phyloP scores from a whole-genome alignment of 2,888 invertebrate genomes.

The Blera fallax region DNA sequence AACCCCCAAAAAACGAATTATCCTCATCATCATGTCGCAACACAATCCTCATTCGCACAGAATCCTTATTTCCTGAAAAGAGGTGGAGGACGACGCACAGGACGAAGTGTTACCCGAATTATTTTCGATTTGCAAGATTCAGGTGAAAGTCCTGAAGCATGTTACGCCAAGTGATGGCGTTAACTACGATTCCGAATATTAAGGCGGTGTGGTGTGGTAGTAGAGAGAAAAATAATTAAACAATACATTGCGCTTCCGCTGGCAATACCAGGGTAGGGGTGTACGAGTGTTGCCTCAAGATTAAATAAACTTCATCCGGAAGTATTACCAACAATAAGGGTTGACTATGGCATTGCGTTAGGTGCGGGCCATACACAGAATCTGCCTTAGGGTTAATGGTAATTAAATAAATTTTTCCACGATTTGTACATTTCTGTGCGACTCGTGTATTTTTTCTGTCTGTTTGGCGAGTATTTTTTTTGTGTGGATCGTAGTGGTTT shows the following conservation, averaged over 20 bases:
- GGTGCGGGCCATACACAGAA: background rate
- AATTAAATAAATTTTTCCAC: conserved; percentile 47
- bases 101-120: conserved; percentile 40
- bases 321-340: conserved; percentile 1
- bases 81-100: background rate
- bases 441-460: background rate
- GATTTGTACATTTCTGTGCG: conserved; percentile 17
- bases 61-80: conserved; percentile 17
- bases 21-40: conserved; percentile 66
- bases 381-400: conserved; percentile 27
- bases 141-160: conserved; percentile 42
- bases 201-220: background rate
- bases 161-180: conserved; percentile 63
- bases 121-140: conserved; percentile 57
- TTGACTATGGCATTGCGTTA: background rate
- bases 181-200: conserved; percentile 52
- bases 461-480: background rate
- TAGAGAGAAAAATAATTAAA: conserved; percentile 58
- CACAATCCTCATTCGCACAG: conserved; percentile 39
- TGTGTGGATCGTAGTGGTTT: background rate
- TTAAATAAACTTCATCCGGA: conserved; percentile 46
- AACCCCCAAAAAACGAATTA: conserved; percentile 65
- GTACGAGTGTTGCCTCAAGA: conserved; percentile 10
- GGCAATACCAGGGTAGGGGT: background rate
- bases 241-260: conserved; percentile 40